Conservation (phyloP, 2,888 invertebrate genomes). For the Steinernema scapterisci region DNA sequence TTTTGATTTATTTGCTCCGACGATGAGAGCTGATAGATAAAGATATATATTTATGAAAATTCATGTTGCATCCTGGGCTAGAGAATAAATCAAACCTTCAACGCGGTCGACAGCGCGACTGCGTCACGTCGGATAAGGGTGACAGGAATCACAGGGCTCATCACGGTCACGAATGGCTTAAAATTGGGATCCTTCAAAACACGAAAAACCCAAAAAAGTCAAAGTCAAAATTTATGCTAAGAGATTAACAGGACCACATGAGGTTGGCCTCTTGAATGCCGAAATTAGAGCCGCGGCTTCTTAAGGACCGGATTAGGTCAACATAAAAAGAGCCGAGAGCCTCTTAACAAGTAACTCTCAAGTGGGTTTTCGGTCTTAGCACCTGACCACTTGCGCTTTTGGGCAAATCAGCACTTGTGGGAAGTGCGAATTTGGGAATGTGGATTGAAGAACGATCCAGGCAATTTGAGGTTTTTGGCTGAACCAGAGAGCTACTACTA, state of each 20-base stretch:
- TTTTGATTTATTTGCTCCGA: slow-evolving; percentile 30
- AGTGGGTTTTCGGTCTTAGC: neutral
- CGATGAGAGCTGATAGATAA: slow-evolving; percentile 33
- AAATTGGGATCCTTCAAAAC: neutral
- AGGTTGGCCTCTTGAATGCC: neutral
- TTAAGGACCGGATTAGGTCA: slow-evolving; percentile 12
- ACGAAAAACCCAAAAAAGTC: neutral
- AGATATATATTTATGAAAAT: slow-evolving; percentile 32
- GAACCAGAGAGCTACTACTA: too few relatives aligned
- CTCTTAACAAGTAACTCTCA: neutral
- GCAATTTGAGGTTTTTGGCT: too few relatives aligned
- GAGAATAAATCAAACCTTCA: slow-evolving; percentile 28
- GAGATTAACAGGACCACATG: too few relatives aligned
- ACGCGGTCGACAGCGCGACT: neutral
- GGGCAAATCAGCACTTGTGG: too few relatives aligned
- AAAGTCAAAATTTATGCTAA: too few relatives aligned
- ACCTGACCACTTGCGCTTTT: neutral
- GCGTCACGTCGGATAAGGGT: slow-evolving; percentile 23
- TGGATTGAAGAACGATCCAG: too few relatives aligned
- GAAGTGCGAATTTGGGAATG: too few relatives aligned
- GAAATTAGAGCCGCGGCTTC: slow-evolving; percentile 20
- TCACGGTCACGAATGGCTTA: too few relatives aligned
- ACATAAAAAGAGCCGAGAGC: neutral
- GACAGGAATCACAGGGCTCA: neutral
- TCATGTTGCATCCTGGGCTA: slow-evolving; percentile 26